phyloP scores from a whole-genome alignment of 2,113 vertebrate species.

The Oncorhynchus gorbuscha region DNA sequence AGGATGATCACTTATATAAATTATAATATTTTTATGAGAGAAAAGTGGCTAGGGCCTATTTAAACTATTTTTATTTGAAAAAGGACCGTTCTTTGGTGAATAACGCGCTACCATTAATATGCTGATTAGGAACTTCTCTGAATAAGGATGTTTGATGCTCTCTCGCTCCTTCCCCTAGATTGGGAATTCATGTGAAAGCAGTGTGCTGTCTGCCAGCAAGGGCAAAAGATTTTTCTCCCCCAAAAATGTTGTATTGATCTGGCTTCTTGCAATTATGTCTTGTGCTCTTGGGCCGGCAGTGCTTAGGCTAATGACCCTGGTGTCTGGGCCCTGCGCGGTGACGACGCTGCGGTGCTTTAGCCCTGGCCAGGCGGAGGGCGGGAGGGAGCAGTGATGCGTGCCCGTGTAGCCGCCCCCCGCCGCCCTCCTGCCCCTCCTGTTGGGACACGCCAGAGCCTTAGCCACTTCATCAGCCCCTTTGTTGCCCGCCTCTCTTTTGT shows the following conservation, averaged over 20 bases:
- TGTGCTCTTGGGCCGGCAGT: constrained; percentile 41
- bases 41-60: constrained; percentile 67
- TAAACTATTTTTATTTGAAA: constrained; percentile 58
- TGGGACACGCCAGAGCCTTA: constrained; percentile 74
- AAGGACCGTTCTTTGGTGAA: constrained; percentile 55
- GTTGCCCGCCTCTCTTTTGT: constrained; percentile 69
- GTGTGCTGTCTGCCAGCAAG: constrained; percentile 39
- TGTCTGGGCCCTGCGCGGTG: constrained; percentile 18
- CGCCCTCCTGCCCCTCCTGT: constrained; percentile 65
- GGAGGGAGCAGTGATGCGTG: constrained; percentile 62
- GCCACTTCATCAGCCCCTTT: constrained; percentile 76
- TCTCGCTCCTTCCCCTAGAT: constrained; percentile 26
- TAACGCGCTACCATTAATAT: constrained; percentile 63
- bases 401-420: constrained; percentile 34
- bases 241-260: constrained; percentile 48
- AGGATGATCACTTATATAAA: constrained; percentile 70
- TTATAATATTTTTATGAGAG: constrained; percentile 68
- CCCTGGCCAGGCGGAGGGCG: constrained; percentile 35
- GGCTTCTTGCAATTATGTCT: constrained; percentile 39
- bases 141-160: constrained; percentile 68
- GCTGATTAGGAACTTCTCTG: constrained; percentile 69
- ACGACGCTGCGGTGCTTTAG: constrained; percentile 3
- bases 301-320: constrained; percentile 63
- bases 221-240: constrained; percentile 20
- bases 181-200: constrained; percentile 59